These are phyloP conservation scores for Andrena trimmerana DNA, from an alignment of 2,888 invertebrate genomes.

Conservation along the genomic window DNA sequence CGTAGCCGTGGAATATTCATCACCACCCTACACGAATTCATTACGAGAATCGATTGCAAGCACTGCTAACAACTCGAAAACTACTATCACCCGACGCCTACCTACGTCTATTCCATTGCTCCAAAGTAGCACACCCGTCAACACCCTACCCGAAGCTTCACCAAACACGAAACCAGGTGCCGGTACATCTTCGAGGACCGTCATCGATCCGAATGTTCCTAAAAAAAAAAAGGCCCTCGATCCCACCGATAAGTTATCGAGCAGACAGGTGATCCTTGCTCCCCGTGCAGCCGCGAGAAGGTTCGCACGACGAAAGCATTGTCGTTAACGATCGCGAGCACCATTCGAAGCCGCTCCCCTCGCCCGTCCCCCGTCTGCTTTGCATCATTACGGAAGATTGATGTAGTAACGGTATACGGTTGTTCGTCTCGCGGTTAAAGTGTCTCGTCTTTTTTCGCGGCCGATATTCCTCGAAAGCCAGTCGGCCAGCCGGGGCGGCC, in stretches of 20 bases:
- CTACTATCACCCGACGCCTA: no score
- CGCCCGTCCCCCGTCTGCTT: slow-evolving; percentile 39
- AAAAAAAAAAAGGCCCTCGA: neutral
- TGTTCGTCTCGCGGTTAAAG: slow-evolving; percentile 58
- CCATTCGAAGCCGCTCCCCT: slow-evolving; percentile 7
- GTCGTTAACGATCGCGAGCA: slow-evolving; percentile 50
- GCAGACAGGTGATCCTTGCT: slow-evolving; percentile 8
- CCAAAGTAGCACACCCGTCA: no score
- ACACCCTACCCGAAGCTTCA: no score
- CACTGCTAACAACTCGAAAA: no score
- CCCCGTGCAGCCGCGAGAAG: slow-evolving; percentile 3
- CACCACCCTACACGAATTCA: no score
- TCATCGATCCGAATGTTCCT: no score
- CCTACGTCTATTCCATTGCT: no score
- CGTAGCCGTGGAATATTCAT: no score
- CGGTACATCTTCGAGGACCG: no score
- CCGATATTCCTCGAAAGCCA: slow-evolving; percentile 57
- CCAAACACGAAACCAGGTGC: no score
- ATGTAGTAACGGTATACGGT: slow-evolving; percentile 62
- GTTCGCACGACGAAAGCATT: slow-evolving; percentile 29
- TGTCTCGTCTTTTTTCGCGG: slow-evolving; percentile 52
- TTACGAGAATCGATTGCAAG: no score
- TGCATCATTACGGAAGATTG: slow-evolving; percentile 66
- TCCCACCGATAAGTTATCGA: neutral
- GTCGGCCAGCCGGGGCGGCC: slow-evolving; percentile 4